Evolutionary conservation across 2,888 invertebrate genomes (phyloP).

Genomic region (Formica aserva): DNA sequence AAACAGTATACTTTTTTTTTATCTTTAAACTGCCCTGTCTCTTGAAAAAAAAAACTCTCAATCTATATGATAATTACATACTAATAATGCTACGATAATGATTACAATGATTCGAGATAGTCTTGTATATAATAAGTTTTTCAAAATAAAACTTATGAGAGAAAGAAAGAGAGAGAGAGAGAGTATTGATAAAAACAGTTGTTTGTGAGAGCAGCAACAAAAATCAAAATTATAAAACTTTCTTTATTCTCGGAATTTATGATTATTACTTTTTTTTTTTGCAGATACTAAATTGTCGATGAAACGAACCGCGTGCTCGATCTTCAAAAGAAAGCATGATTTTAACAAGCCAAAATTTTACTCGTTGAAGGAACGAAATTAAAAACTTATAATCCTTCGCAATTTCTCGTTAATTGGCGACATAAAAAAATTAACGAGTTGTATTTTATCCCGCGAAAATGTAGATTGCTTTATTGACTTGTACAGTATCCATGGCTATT

Average conservation of each 20-base stretch:
- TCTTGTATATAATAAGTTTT: too few species aligned
- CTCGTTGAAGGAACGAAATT: background rate
- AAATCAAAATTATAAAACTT: conserved; percentile 14
- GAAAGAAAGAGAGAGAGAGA: background rate
- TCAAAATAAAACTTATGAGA: background rate
- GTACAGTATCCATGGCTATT: conserved; percentile 45
- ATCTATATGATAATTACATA: too few species aligned
- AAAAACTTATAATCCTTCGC: background rate
- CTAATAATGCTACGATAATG: too few species aligned
- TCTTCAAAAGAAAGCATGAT: background rate
- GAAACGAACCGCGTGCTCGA: background rate
- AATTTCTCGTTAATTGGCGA: conserved; percentile 5
- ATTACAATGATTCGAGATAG: too few species aligned
- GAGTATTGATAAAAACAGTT: background rate
- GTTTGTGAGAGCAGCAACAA: conserved; percentile 2
- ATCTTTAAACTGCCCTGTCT: background rate
- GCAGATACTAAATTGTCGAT: background rate
- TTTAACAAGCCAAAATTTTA: background rate
- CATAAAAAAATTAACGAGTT: background rate
- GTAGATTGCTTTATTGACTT: conserved; percentile 24
- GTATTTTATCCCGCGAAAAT: conserved; percentile 10
- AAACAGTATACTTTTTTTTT: background rate
- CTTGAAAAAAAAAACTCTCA: background rate
- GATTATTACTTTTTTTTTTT: background rate
- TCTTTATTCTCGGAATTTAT: background rate